These are phyloP conservation scores for Phrynosoma blainvillii DNA, from an alignment of 2,113 vertebrate genomes.

Conservation along the genomic window DNA sequence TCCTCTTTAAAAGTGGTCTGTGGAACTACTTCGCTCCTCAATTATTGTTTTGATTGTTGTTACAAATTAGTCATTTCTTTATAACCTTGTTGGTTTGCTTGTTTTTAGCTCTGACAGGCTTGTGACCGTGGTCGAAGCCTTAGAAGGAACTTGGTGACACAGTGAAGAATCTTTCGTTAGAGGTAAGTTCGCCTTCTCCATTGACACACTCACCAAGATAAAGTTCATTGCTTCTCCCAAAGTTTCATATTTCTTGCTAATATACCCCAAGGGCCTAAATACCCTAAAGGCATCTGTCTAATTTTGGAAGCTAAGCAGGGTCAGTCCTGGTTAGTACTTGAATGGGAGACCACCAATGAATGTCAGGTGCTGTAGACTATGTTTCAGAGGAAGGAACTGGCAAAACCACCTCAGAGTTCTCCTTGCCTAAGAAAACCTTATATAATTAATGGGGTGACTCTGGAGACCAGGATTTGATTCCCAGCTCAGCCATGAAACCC, in stretches of 20 bases:
- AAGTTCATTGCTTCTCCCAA: not conserved
- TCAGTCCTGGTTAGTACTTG: too few relatives aligned
- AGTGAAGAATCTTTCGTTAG: not conserved
- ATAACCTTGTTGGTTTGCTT: not conserved
- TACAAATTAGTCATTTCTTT: not conserved
- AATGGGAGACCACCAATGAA: too few relatives aligned
- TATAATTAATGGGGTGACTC: too few relatives aligned
- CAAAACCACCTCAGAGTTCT: too few relatives aligned
- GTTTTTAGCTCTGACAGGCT: not conserved
- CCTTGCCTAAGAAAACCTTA: too few relatives aligned
- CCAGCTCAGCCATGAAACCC: too few relatives aligned
- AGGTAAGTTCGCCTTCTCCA: not conserved
- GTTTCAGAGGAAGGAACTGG: too few relatives aligned
- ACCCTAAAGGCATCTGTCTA: not conserved
- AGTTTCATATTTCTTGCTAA: not conserved
- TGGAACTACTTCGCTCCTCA: not conserved
- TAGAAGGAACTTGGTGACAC: fast-evolving
- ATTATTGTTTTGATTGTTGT: too few relatives aligned
- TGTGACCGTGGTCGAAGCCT: not conserved
- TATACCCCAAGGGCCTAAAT: too few relatives aligned
- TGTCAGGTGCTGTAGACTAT: too few relatives aligned
- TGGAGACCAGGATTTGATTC: too few relatives aligned
- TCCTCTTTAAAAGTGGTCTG: not conserved
- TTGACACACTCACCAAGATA: not conserved
- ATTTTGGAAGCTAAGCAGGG: too few relatives aligned